phyloP scores from a whole-genome alignment of 2,113 vertebrate genomes.

The Stegostoma tigrinum region DNA sequence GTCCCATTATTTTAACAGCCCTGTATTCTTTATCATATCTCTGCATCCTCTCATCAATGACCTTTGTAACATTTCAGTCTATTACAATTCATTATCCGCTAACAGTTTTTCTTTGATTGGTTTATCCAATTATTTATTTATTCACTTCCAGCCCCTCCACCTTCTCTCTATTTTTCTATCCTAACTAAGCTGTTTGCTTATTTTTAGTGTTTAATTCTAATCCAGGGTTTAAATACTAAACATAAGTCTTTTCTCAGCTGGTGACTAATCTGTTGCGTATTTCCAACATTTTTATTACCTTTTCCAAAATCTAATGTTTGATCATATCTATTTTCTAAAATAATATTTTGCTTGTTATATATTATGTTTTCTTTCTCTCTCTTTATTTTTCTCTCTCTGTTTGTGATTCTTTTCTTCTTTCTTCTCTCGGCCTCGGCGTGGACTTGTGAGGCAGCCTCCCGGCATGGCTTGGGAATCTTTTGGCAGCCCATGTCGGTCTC shows the following conservation, averaged over 20 bases:
- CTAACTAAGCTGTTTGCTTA: not conserved
- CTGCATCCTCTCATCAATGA: not conserved
- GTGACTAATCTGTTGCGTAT: not conserved
- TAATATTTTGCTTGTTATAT: not conserved
- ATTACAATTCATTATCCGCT: not conserved
- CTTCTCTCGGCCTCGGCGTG: too few relatives aligned
- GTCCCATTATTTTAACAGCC: not conserved
- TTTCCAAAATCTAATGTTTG: not conserved
- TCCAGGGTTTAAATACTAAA: not conserved
- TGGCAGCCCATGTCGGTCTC: too few relatives aligned
- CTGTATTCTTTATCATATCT: not conserved
- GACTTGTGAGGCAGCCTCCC: too few relatives aligned
- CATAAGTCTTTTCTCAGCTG: not conserved
- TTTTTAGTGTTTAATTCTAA: not conserved
- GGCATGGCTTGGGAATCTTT: too few relatives aligned
- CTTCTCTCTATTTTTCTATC: not conserved
- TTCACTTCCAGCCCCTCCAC: not conserved
- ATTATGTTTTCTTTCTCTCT: too few relatives aligned
- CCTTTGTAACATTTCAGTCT: not conserved
- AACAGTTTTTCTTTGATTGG: not conserved
- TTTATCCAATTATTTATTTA: not conserved
- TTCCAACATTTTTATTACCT: not conserved
- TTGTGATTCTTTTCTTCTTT: too few relatives aligned
- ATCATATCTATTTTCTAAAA: not conserved
- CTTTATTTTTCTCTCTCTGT: too few relatives aligned